These are phyloP conservation scores for Gavialis gangeticus DNA, from an alignment of 2,113 vertebrate species.

Conservation along the genomic window DNA sequence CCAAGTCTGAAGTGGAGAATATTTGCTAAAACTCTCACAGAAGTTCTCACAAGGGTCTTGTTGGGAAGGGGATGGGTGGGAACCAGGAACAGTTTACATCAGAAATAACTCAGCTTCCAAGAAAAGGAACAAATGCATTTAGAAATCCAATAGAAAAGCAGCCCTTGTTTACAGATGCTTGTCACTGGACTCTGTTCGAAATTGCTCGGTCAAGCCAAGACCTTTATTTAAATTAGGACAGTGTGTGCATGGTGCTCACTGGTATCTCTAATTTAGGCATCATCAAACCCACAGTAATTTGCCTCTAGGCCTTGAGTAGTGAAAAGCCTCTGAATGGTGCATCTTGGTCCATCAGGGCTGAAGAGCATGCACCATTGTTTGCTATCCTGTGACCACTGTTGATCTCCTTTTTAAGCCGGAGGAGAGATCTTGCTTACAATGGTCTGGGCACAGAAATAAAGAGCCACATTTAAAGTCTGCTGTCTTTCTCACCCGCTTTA, in stretches of 20 bases:
- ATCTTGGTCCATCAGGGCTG: too few relatives aligned
- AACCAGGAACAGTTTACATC: background rate
- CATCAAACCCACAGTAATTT: background rate
- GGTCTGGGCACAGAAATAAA: background rate
- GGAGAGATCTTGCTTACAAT: background rate
- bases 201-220: background rate
- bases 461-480: background rate
- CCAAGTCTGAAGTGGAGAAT: background rate
- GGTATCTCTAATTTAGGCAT: background rate
- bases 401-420: background rate
- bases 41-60: background rate
- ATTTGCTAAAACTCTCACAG: background rate
- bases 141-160: background rate
- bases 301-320: background rate
- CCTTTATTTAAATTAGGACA: background rate
- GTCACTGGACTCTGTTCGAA: background rate
- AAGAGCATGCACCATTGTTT: too few relatives aligned
- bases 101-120: background rate
- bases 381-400: background rate
- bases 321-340: background rate
- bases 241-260: background rate
- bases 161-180: background rate
- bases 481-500: background rate
- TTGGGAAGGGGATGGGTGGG: background rate
- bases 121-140: background rate